Conservation (phyloP, 1,140 invertebrate species). For the Antheraea mylitta region DNA sequence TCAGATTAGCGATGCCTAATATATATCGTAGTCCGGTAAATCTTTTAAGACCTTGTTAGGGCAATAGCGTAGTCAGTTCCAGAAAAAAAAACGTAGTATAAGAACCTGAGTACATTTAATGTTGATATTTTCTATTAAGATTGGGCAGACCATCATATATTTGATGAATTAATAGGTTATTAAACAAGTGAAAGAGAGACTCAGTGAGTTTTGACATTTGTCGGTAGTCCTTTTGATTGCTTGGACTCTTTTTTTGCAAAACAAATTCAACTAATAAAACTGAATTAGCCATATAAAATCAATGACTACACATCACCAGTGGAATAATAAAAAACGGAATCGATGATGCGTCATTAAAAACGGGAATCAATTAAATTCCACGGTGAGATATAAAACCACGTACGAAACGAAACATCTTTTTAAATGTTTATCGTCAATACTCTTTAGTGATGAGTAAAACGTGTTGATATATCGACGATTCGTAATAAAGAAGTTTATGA, state of each 20-base stretch:
- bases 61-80: no score
- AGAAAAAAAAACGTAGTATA: no score
- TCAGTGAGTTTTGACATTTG: no score
- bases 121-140: no score
- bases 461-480: background rate
- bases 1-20: no score
- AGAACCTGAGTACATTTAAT: no score
- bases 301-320: background rate
- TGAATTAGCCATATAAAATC: background rate
- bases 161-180: no score
- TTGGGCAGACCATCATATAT: no score
- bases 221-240: no score
- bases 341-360: constrained; percentile 3
- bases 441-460: background rate
- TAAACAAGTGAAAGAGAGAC: no score
- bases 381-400: background rate
- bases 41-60: no score
- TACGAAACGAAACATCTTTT: background rate
- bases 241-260: background rate
- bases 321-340: background rate
- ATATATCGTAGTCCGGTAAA: no score
- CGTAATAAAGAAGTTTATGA: background rate
- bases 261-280: background rate
- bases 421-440: constrained; percentile 2
- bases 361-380: constrained; percentile 7